Conservation (phyloP, 2,797 vertebrate species). For the Tenualosa thibaudeaui region DNA sequence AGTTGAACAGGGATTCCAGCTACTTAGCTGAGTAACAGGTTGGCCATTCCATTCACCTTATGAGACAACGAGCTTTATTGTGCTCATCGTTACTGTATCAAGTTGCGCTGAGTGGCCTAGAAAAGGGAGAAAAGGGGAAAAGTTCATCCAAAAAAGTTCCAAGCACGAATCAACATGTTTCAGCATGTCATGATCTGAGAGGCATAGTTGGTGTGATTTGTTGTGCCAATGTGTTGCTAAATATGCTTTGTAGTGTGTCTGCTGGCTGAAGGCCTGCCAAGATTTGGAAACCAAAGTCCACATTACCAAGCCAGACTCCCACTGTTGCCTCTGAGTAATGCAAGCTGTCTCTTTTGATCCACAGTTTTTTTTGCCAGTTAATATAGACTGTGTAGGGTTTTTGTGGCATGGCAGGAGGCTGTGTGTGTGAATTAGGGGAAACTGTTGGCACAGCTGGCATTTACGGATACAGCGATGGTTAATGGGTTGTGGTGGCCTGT, state of each 20-base stretch:
- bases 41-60: background rate
- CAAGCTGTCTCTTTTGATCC: background rate
- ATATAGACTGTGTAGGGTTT: background rate
- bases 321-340: background rate
- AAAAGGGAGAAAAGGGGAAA: too few species aligned
- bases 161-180: background rate
- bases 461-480: background rate
- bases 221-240: background rate
- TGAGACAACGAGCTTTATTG: background rate
- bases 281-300: background rate
- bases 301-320: background rate
- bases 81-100: background rate
- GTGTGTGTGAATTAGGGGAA: background rate
- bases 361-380: background rate
- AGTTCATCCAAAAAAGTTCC: background rate
- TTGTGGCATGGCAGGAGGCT: background rate
- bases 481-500: conserved; percentile 9
- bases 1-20: too few species aligned
- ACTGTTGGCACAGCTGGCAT: background rate
- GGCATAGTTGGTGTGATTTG: background rate
- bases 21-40: background rate
- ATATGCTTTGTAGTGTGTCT: background rate
- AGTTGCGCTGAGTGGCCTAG: background rate
- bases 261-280: background rate
- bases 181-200: background rate